These are phyloP conservation scores for Platysternon megacephalum DNA, from an alignment of 2,113 vertebrate species.

Conservation along the genomic window DNA sequence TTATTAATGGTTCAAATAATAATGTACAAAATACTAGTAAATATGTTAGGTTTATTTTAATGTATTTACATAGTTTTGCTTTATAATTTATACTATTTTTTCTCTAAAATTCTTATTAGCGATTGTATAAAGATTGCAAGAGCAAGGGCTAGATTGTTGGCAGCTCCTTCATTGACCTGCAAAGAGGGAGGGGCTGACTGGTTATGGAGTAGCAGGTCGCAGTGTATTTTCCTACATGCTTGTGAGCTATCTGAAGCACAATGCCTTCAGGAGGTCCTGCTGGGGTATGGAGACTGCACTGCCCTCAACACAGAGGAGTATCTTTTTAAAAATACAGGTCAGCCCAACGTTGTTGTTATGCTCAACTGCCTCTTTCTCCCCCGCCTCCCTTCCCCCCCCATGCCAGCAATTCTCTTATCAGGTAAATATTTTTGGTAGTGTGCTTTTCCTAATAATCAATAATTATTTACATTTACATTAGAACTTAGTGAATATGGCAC, in stretches of 20 bases:
- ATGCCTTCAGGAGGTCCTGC: background rate
- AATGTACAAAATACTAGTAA: background rate
- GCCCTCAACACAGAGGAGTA: background rate
- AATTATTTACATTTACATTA: background rate
- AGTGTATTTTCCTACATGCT: background rate
- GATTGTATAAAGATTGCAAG: background rate
- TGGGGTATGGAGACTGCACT: background rate
- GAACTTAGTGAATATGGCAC: background rate
- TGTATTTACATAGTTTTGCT: background rate
- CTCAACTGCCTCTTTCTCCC: background rate
- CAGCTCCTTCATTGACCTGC: background rate
- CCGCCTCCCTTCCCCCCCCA: too few relatives aligned
- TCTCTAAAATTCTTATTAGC: background rate
- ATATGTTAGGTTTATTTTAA: background rate
- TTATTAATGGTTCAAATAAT: background rate
- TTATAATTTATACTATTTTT: background rate
- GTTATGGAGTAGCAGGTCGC: background rate
- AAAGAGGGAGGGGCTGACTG: background rate
- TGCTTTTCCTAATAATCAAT: background rate
- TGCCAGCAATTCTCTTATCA: background rate
- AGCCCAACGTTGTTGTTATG: accelerated
- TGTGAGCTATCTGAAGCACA: background rate
- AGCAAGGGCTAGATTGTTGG: background rate
- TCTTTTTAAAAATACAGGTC: background rate
- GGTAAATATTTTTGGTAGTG: background rate